These are phyloP conservation scores for Strongylocentrotus purpuratus DNA, from an alignment of 35 echinoderm and acorn worm genomes.

Conservation along the genomic window DNA sequence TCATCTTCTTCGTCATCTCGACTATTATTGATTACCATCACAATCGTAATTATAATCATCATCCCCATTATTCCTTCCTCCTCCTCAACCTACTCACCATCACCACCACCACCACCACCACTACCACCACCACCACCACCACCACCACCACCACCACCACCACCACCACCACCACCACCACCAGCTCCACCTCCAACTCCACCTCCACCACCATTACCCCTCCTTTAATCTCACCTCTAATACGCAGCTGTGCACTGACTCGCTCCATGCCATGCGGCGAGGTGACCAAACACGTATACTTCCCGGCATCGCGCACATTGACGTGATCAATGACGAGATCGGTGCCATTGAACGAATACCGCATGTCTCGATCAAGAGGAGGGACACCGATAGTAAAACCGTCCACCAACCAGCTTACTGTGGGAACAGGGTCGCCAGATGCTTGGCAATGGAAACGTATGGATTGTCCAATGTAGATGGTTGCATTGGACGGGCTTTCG, in stretches of 20 bases:
- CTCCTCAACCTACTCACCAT: neutral
- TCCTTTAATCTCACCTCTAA: slow-evolving; percentile 35
- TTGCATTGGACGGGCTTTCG: slow-evolving; percentile 36
- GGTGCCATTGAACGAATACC: slow-evolving; percentile 44
- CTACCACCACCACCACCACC: too few relatives aligned
- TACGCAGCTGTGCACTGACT: slow-evolving; percentile 7
- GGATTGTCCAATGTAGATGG: slow-evolving; percentile 43
- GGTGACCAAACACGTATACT: slow-evolving; percentile 53
- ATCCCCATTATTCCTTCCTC: too few relatives aligned
- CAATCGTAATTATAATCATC: neutral
- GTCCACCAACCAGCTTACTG: slow-evolving; percentile 54
- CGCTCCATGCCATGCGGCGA: slow-evolving; percentile 47
- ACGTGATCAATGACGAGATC: slow-evolving; percentile 33
- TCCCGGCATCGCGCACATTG: slow-evolving; percentile 55
- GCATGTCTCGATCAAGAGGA: slow-evolving; percentile 28
- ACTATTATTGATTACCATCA: neutral
- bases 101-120: too few relatives aligned
- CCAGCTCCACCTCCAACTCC: neutral
- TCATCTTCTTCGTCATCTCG: neutral
- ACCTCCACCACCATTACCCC: neutral
- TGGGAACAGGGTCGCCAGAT: slow-evolving; percentile 49
- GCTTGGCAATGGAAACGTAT: slow-evolving; percentile 38
- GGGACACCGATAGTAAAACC: slow-evolving; percentile 44
- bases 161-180: neutral
- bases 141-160: neutral